Conservation (phyloP, 2,797 vertebrate species). For the Todus mexicanus region DNA sequence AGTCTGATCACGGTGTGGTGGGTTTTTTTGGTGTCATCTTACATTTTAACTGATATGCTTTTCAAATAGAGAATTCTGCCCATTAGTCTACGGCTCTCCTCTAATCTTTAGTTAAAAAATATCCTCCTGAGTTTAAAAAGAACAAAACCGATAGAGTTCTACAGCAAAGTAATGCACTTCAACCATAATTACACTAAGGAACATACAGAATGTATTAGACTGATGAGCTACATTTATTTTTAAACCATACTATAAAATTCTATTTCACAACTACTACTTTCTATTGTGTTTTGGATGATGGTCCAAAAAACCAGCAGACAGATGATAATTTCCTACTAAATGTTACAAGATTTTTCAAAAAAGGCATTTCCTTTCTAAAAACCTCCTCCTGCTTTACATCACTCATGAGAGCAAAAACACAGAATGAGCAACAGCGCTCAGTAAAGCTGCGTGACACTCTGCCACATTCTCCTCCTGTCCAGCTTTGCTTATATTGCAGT, state of each 20-base stretch:
- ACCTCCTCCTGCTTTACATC: not conserved
- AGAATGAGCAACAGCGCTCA: not conserved
- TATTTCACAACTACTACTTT: constrained; percentile 2
- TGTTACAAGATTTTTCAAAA: not conserved
- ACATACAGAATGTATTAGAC: constrained; percentile 16
- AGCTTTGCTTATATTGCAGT: not conserved
- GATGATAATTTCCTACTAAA: not conserved
- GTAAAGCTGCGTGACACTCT: not conserved
- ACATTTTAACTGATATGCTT: constrained; percentile 49
- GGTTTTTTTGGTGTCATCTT: constrained; percentile 53
- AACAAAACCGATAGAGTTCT: constrained; percentile 13
- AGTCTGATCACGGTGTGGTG: constrained; percentile 17
- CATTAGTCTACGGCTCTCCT: not conserved
- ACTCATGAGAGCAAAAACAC: not conserved
- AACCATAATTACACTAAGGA: constrained; percentile 17
- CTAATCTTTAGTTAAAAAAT: constrained; percentile 50
- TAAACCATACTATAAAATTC: constrained; percentile 3
- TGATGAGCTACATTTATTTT: constrained; percentile 20
- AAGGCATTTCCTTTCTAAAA: constrained; percentile 1
- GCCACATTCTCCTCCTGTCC: not conserved
- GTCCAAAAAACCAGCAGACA: not conserved
- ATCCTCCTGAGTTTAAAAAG: constrained; percentile 10
- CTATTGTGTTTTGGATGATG: not conserved
- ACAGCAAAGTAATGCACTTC: constrained; percentile 8
- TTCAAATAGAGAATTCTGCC: constrained; percentile 34